These are phyloP conservation scores for Platysteira castanea DNA, from an alignment of 2,113 vertebrate species.

Conservation along the genomic window DNA sequence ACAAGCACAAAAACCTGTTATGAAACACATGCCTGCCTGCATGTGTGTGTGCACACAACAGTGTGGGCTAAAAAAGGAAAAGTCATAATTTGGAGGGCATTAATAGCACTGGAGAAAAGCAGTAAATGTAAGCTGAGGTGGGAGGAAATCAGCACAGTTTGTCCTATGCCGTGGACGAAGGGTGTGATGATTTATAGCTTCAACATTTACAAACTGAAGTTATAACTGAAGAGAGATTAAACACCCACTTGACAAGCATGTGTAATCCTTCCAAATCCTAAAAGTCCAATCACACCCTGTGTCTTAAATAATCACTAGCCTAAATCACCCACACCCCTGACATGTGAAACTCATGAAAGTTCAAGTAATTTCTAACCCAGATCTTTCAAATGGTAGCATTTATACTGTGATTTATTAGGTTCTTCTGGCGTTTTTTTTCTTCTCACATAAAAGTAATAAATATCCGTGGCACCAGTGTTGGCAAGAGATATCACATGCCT, in stretches of 20 bases:
- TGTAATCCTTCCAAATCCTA: not conserved
- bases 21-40: not conserved
- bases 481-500: not conserved
- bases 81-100: not conserved
- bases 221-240: not conserved
- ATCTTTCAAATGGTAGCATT: not conserved
- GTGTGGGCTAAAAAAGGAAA: not conserved
- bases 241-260: not conserved
- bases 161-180: not conserved
- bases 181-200: not conserved
- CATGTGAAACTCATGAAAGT: not conserved
- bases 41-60: not conserved
- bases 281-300: not conserved
- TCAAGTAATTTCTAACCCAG: not conserved
- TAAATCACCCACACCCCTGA: not conserved
- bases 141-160: not conserved
- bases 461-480: not conserved
- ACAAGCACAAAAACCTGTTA: constrained; percentile 20
- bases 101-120: not conserved
- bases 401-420: not conserved
- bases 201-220: not conserved
- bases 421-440: not conserved
- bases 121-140: not conserved
- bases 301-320: not conserved
- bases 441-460: not conserved